Percentiles rank a stretch among this genome's conserved stretches.
These are phyloP conservation scores for Sterna hirundo DNA, from an alignment of 2,113 vertebrate genomes.

Conservation along the genomic window DNA sequence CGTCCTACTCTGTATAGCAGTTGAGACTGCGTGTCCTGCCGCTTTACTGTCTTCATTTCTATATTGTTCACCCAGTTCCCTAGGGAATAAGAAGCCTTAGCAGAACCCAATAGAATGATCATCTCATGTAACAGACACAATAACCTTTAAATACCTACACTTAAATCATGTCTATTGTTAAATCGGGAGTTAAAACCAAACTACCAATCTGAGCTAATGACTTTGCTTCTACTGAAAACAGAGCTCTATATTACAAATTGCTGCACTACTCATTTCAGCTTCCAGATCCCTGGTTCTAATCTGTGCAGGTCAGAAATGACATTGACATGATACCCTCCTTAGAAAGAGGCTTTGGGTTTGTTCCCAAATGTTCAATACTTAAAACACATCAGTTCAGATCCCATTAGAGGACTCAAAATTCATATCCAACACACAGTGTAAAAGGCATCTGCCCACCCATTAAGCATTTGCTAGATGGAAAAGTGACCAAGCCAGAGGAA, in stretches of 20 bases:
- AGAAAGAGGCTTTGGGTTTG: background rate
- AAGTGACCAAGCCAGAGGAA: background rate
- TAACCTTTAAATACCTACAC: background rate
- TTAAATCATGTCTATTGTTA: background rate
- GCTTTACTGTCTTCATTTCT: background rate
- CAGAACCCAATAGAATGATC: background rate
- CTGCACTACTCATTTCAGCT: background rate
- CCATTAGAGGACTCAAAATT: background rate
- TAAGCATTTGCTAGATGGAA: background rate
- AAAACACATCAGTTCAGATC: background rate
- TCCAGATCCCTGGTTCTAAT: background rate
- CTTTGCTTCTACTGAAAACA: conserved; percentile 24
- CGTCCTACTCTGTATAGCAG: background rate
- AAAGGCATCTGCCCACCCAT: background rate
- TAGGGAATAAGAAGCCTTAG: background rate
- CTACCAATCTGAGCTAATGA: background rate
- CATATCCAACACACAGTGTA: background rate
- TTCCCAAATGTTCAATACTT: background rate
- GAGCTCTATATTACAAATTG: background rate
- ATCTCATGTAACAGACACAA: background rate
- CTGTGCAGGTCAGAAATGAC: background rate
- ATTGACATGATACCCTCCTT: background rate
- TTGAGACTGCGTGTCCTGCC: background rate
- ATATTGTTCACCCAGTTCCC: background rate
- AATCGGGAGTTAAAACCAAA: background rate